Evolutionary conservation across 2,888 invertebrate genomes (phyloP).

Genomic region (Callyntrura sp.): DNA sequence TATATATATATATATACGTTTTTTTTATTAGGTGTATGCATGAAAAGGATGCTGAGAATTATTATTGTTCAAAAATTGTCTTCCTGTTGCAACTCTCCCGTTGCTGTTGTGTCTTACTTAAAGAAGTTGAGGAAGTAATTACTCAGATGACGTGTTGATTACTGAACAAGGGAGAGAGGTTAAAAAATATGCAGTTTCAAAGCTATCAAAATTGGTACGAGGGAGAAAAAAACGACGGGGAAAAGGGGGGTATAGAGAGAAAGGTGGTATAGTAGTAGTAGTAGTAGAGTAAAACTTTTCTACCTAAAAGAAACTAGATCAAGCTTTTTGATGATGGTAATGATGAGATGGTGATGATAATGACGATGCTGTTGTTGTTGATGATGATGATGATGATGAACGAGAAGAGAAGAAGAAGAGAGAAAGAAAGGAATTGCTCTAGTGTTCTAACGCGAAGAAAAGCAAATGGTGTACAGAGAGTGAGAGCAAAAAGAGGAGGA

Average conservation of each 20-base stretch:
- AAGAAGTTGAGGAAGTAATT: slow-evolving; percentile 58
- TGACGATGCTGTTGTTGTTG: neutral
- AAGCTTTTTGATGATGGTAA: slow-evolving; percentile 44
- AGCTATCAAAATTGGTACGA: slow-evolving; percentile 42
- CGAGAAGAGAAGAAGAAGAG: slow-evolving; percentile 41
- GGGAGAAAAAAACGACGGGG: slow-evolving; percentile 5
- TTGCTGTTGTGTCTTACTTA: slow-evolving; percentile 57
- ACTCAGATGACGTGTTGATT: slow-evolving; percentile 58
- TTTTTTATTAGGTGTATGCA: too few species aligned
- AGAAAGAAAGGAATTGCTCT: slow-evolving; percentile 61
- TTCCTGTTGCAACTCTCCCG: slow-evolving; percentile 51
- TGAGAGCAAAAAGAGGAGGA: slow-evolving; percentile 55
- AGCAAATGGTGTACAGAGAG: slow-evolving; percentile 39
- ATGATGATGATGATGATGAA: slow-evolving; percentile 27
- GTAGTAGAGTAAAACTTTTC: slow-evolving; percentile 20
- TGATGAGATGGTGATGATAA: neutral
- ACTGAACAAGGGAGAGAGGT: slow-evolving; percentile 43
- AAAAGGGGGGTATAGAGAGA: slow-evolving; percentile 23
- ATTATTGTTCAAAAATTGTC: slow-evolving; percentile 30
- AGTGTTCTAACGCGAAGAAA: neutral
- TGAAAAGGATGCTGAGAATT: slow-evolving; percentile 14
- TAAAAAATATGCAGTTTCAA: slow-evolving; percentile 7
- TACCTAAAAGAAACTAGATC: slow-evolving; percentile 56
- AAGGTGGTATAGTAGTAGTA: slow-evolving; percentile 39
- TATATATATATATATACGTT: slow-evolving; percentile 4